Evolutionary conservation across 2,113 vertebrate genomes (phyloP).

Genomic region (Echinops telfairi): DNA sequence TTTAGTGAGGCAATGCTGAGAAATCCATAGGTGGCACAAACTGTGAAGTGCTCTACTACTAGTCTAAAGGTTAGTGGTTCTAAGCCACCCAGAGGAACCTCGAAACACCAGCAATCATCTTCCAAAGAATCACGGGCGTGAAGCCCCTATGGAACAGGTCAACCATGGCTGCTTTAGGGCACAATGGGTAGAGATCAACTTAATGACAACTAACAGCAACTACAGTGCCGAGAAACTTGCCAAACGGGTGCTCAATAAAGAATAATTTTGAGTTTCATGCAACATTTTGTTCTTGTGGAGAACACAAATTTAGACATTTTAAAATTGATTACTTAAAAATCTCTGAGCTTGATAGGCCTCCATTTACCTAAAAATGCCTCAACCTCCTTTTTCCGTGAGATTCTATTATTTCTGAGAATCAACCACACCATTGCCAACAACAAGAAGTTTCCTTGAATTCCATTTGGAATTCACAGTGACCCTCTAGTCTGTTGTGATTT

Average conservation of each 20-base stretch:
- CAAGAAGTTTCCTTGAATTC: background rate
- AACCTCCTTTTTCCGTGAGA: background rate
- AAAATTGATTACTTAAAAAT: background rate
- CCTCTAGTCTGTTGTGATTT: background rate
- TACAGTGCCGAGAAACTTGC: background rate
- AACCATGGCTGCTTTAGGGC: background rate
- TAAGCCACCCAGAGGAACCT: background rate
- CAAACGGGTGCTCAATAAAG: background rate
- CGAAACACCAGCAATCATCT: background rate
- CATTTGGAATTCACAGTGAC: background rate
- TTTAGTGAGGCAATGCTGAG: background rate
- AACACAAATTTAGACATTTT: background rate
- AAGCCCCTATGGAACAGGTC: background rate
- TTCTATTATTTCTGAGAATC: background rate
- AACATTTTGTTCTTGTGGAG: background rate
- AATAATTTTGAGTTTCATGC: background rate
- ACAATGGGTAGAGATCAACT: background rate
- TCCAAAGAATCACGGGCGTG: background rate
- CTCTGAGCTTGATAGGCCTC: background rate
- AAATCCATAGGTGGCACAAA: background rate
- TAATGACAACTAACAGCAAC: background rate
- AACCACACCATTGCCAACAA: too few species aligned
- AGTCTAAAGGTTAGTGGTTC: background rate
- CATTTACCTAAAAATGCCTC: background rate
- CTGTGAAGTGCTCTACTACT: background rate